Evolutionary conservation across 2,113 vertebrate genomes (phyloP), one percentile per base, ranked within the genome.

Genomic region (Bagarius yarrelli): DNA sequence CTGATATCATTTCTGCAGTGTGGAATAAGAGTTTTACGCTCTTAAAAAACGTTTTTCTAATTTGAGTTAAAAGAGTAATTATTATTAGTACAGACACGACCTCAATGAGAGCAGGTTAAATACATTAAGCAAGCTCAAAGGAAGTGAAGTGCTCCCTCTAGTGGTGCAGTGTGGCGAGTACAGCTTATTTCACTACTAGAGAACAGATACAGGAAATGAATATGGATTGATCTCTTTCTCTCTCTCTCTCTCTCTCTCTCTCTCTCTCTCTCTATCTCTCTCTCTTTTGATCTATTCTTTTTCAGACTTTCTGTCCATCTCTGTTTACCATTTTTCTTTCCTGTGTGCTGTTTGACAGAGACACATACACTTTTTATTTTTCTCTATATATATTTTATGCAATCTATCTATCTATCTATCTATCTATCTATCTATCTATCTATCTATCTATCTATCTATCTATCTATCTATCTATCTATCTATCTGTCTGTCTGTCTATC

Each of bases 111-210:
- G 8, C 18, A 64, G 9, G 30, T 67, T 53, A 32, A 52, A 14
- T 21, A 19, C 15, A 14, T 13, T 12, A 61, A 2, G 8, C 18
- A 70, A 67, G 36, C 4, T 16, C 19, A 32, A 12, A 21, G 18
- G 4, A 40, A 70, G 40, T 11, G 21, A 63, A 64, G 12, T 63
- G 23, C 79, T 25, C 70, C 79, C 27, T 18, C 79, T 81, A 23
- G 30, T 73, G 79, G 70, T 27, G 1, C 1, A 64, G 23, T 27
- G 16, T 27, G 57, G 53, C 19, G 63, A 25, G 57, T 72, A 59
- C 69, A 81, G 27, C 18, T 23, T 57, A 16, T 11, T 36, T 30
- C 4, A 30, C 14, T 30, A 61, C 12, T 15, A 1, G n/a, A 47
- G 44, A 47, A 11, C 44, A 47, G 11, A 47, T 47, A 47, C 36